phyloP scores from a whole-genome alignment of 2,797 vertebrate genomes.

The Urosaurus nigricauda region DNA sequence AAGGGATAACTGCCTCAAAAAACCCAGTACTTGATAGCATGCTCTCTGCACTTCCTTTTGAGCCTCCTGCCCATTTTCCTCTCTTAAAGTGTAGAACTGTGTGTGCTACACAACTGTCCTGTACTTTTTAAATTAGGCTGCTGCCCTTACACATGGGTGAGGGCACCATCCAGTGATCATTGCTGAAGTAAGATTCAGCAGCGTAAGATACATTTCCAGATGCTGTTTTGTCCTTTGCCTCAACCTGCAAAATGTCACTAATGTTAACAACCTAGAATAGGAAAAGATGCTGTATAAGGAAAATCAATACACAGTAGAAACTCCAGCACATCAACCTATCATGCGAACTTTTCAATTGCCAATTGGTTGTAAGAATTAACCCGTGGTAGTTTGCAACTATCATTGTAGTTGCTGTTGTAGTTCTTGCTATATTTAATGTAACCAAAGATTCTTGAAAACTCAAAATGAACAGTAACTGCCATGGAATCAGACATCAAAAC shows the following conservation, averaged over 20 bases:
- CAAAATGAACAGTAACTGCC: not conserved
- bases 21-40: too few relatives aligned
- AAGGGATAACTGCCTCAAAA: not conserved
- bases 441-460: not conserved
- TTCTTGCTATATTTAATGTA: not conserved
- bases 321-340: not conserved
- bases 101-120: not conserved
- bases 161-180: not conserved
- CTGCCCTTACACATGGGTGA: not conserved
- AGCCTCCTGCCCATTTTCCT: not conserved
- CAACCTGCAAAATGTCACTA: not conserved
- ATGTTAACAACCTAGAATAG: not conserved
- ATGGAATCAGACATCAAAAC: not conserved
- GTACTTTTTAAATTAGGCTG: not conserved
- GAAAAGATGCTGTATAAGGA: not conserved
- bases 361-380: not conserved
- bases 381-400: not conserved
- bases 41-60: not conserved
- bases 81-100: not conserved
- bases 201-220: too few relatives aligned
- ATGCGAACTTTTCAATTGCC: not conserved
- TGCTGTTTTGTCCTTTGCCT: not conserved
- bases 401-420: too few relatives aligned
- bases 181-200: not conserved
- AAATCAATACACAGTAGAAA: not conserved